Percentiles rank a stretch among this genome's conserved stretches.
phyloP scores from a whole-genome alignment of 2,113 vertebrate genomes.

The Paralichthys olivaceus region DNA sequence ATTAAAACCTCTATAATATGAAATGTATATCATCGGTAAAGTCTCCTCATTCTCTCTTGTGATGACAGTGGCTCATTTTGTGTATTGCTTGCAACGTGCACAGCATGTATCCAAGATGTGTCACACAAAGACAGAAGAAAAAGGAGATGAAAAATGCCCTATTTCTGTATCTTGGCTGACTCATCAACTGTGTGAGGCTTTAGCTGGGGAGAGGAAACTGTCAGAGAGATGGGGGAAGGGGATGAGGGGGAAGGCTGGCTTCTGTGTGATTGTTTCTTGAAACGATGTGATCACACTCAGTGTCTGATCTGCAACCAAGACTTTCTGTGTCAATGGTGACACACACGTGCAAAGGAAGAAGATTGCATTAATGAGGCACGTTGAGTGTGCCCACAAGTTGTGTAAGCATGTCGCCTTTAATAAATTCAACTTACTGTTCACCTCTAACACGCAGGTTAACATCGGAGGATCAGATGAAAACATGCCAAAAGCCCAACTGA shows the following conservation, averaged over 20 bases:
- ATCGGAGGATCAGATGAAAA: too few species aligned
- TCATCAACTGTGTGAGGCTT: constrained; percentile 56
- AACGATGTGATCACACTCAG: constrained; percentile 45
- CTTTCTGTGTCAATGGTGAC: not conserved
- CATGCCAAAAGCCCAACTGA: too few species aligned
- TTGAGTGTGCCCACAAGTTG: too few species aligned
- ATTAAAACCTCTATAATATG: constrained; percentile 13
- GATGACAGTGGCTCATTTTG: constrained; percentile 27
- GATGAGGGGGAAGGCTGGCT: constrained; percentile 4
- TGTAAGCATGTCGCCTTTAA: too few species aligned
- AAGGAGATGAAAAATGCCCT: constrained; percentile 27
- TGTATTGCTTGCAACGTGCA: constrained; percentile 7
- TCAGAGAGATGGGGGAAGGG: constrained; percentile 42
- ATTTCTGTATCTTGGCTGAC: constrained; percentile 61
- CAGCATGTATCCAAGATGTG: constrained; percentile 29
- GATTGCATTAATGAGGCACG: too few species aligned
- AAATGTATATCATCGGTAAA: constrained; percentile 34
- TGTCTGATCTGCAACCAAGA: constrained; percentile 35
- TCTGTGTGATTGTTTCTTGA: constrained; percentile 37
- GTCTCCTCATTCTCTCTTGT: not conserved
- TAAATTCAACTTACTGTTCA: too few species aligned
- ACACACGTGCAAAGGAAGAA: too few species aligned
- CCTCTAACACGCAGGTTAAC: too few species aligned
- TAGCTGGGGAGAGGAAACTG: constrained; percentile 48
- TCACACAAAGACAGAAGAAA: constrained; percentile 37